These are phyloP conservation scores for Cephus runcator DNA, from an alignment of 2,888 invertebrate species.

Conservation along the genomic window DNA sequence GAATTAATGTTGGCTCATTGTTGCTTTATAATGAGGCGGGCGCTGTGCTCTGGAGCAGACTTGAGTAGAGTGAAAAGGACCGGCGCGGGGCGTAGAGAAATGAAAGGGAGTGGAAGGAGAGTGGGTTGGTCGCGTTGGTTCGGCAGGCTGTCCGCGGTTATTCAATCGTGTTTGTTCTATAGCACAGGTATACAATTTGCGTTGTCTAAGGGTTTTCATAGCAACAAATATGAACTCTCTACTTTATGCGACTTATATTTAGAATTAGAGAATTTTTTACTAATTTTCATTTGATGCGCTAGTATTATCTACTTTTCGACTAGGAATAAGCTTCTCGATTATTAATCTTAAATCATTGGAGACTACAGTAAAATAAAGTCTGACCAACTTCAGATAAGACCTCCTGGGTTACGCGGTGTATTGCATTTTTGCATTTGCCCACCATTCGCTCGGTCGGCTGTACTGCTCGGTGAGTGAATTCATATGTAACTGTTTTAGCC, in stretches of 20 bases:
- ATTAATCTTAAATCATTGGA: background rate
- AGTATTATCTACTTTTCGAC: background rate
- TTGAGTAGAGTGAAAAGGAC: background rate
- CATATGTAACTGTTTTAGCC: slow-evolving; percentile 6
- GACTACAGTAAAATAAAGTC: background rate
- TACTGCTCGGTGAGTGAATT: background rate
- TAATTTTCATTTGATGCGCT: background rate
- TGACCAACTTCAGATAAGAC: background rate
- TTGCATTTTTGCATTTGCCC: background rate
- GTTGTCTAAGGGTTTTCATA: background rate
- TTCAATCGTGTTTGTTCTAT: background rate
- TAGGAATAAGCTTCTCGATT: background rate
- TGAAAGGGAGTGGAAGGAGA: background rate
- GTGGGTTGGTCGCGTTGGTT: background rate
- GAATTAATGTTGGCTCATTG: slow-evolving; percentile 6
- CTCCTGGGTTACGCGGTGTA: background rate
- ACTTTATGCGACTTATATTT: background rate
- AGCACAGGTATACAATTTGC: background rate
- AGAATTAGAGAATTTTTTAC: background rate
- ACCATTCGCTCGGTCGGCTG: too few relatives aligned
- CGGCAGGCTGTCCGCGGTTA: background rate
- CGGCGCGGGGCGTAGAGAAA: background rate
- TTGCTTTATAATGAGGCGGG: slow-evolving; percentile 1
- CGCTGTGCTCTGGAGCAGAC: background rate
- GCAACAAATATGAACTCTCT: background rate